Percentiles rank a stretch among this genome's conserved stretches.
These are phyloP conservation scores for Masnerella sp. DNA, from an alignment of 2,888 invertebrate species.

Conservation along the genomic window DNA sequence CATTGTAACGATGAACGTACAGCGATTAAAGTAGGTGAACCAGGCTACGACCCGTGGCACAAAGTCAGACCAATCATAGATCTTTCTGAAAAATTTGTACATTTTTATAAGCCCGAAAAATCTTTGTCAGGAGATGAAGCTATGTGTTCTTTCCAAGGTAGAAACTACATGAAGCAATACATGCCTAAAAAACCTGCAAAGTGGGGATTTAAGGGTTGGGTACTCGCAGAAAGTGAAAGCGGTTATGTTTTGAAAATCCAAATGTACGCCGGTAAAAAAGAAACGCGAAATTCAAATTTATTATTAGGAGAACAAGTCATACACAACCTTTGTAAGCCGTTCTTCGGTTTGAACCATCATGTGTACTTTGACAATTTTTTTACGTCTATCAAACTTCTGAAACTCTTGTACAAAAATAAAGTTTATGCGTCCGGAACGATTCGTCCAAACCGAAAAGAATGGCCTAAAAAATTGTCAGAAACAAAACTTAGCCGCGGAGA, in stretches of 20 bases:
- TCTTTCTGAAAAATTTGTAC: not conserved
- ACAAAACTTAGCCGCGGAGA: too few species aligned
- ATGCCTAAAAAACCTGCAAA: slow-evolving; percentile 24
- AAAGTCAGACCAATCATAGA: slow-evolving; percentile 12
- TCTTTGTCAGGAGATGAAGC: slow-evolving; percentile 17
- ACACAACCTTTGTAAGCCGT: slow-evolving; percentile 1
- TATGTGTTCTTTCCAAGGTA: slow-evolving; percentile 12
- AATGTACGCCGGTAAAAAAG: slow-evolving; percentile 26
- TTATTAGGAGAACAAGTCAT: slow-evolving; percentile 16
- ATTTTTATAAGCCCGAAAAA: slow-evolving; percentile 7
- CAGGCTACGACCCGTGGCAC: slow-evolving; percentile 8
- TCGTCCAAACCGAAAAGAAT: slow-evolving; percentile 15
- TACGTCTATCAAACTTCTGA: not conserved
- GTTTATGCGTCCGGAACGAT: slow-evolving; percentile 13
- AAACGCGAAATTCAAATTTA: not conserved
- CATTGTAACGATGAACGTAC: slow-evolving; percentile 10
- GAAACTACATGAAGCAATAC: slow-evolving; percentile 19
- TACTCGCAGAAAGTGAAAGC: slow-evolving; percentile 5
- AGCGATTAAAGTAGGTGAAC: not conserved
- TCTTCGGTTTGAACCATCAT: slow-evolving; percentile 5
- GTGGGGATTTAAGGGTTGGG: slow-evolving; percentile 24
- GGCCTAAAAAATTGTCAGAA: slow-evolving; percentile 24
- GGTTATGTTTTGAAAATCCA: slow-evolving; percentile 12
- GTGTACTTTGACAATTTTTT: slow-evolving; percentile 25
- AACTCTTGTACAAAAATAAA: slow-evolving; percentile 4